Percentiles rank a stretch among this genome's conserved stretches.
These are phyloP conservation scores for Endomychus coccineus DNA, from an alignment of 2,888 invertebrate genomes.

Conservation along the genomic window DNA sequence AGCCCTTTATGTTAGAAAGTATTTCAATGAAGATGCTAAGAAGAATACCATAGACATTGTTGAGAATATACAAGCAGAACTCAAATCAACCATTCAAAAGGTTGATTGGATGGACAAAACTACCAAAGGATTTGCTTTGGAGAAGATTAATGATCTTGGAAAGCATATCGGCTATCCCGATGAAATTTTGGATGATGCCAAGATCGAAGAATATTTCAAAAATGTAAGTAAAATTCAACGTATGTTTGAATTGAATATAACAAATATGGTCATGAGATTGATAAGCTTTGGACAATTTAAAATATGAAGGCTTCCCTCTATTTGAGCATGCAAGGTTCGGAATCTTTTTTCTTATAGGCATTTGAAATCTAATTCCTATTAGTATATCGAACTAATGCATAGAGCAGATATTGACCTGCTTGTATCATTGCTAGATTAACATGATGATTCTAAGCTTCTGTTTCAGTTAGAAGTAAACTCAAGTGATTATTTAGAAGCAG, in stretches of 20 bases:
- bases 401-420: too few relatives aligned
- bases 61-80: conserved; percentile 66
- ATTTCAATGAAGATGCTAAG: conserved; percentile 74
- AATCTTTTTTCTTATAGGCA: too few relatives aligned
- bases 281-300: too few relatives aligned
- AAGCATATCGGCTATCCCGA: conserved; percentile 83
- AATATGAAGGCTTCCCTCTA: too few relatives aligned
- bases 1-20: conserved; percentile 71
- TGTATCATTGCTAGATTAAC: too few relatives aligned
- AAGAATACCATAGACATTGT: conserved; percentile 75
- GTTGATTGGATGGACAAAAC: conserved; percentile 83
- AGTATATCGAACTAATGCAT: too few relatives aligned
- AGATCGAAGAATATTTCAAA: conserved; percentile 64
- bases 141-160: conserved; percentile 68
- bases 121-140: conserved; percentile 62
- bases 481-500: conserved; percentile 44
- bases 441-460: not conserved
- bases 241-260: too few relatives aligned
- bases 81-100: conserved; percentile 64
- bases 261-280: too few relatives aligned
- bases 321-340: too few relatives aligned
- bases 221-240: too few relatives aligned
- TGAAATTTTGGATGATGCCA: conserved; percentile 70
- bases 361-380: too few relatives aligned
- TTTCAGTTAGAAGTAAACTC: conserved; percentile 42